phyloP scores from a whole-genome alignment of 1,140 invertebrate species.

The roundworm (Caenorhabditis elegans) region WBcel235 BX284605.5:1164001-1164500 shows the following conservation, averaged over 20 bases:
- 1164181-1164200: neutral
- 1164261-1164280: slow-evolving; percentile 19
- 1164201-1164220: too few relatives aligned
- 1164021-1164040: too few relatives aligned
- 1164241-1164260: neutral
- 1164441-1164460: neutral
- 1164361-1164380: neutral
- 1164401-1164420: neutral
- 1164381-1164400: neutral
- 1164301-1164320: neutral
- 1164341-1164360: neutral
- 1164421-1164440: neutral
- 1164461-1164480: slow-evolving; percentile 25
- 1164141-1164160: slow-evolving; percentile 20
- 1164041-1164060: too few relatives aligned
- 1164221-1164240: too few relatives aligned
- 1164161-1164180: slow-evolving; percentile 1
- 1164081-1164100: too few relatives aligned
- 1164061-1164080: too few relatives aligned
- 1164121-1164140: neutral
- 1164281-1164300: neutral
- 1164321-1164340: neutral
- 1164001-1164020: too few relatives aligned
- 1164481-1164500: slow-evolving; percentile 28
- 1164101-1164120: neutral